Percentiles rank a stretch among this genome's conserved stretches.
phyloP scores from a whole-genome alignment of 1,140 invertebrate species.

The Scaptodrosophila lebanonensis region DNA sequence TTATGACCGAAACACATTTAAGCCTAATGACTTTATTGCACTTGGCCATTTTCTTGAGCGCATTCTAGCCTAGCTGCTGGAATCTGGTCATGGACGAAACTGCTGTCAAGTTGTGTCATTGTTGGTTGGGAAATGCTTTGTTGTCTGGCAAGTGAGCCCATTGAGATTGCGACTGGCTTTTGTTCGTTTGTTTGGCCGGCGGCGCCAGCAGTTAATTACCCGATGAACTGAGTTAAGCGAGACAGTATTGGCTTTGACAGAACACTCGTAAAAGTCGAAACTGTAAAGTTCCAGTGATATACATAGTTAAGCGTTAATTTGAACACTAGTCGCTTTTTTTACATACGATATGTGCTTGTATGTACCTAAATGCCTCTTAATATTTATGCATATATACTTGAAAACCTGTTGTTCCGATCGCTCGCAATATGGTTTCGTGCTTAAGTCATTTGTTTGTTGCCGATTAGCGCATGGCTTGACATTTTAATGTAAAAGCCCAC shows the following conservation, averaged over 20 bases:
- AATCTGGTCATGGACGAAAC: constrained; percentile 20
- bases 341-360: too few relatives aligned
- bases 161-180: constrained; percentile 23
- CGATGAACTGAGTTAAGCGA: constrained; percentile 27
- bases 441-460: constrained; percentile 62
- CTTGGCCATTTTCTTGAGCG: constrained; percentile 51
- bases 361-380: constrained; percentile 50
- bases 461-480: too few relatives aligned
- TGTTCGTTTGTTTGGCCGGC: constrained; percentile 36
- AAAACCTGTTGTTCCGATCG: constrained; percentile 11
- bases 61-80: too few relatives aligned
- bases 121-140: constrained; percentile 29
- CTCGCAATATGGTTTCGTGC: constrained; percentile 40
- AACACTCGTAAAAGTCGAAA: too few relatives aligned
- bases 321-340: too few relatives aligned
- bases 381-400: too few relatives aligned
- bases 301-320: too few relatives aligned
- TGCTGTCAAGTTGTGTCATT: constrained; percentile 69
- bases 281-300: too few relatives aligned
- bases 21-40: constrained; percentile 65
- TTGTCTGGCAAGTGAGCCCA: constrained; percentile 27
- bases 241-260: too few relatives aligned
- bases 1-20: constrained; percentile 39
- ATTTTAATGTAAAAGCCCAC: too few relatives aligned
- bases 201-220: constrained; percentile 69